Evolutionary conservation across 2,113 vertebrate species (phyloP).

Genomic region (Plotosus lineatus): DNA sequence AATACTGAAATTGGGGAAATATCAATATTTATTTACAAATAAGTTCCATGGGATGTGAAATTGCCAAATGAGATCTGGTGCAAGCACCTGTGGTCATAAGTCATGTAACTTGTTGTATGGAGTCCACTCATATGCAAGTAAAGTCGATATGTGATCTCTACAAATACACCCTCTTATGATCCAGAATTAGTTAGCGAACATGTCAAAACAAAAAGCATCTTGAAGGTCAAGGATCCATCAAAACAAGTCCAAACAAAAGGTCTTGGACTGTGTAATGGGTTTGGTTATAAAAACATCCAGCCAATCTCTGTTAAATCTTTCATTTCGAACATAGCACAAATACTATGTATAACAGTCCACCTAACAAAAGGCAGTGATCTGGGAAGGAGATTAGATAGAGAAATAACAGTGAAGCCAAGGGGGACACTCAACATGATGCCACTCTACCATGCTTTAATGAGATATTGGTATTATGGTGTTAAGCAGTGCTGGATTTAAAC

Average conservation of each 20-base stretch:
- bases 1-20: neutral
- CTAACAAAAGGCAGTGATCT: neutral
- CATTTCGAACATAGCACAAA: neutral
- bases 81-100: neutral
- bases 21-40: neutral
- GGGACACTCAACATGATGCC: neutral
- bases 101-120: neutral
- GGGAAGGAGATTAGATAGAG: neutral
- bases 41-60: neutral
- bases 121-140: neutral
- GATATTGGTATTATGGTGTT: neutral
- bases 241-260: neutral
- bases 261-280: neutral
- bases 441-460: neutral
- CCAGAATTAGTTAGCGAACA: neutral
- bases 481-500: too few species aligned
- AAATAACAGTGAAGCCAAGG: neutral
- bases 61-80: neutral
- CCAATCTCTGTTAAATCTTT: neutral
- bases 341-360: neutral
- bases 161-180: neutral
- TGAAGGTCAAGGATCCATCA: neutral
- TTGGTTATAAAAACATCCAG: neutral
- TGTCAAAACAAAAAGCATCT: neutral
- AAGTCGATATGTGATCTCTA: neutral